Base-by-base conservation (phyloP, 2,888 invertebrate genomes). In the Acanthosepion esculentum region DNA sequence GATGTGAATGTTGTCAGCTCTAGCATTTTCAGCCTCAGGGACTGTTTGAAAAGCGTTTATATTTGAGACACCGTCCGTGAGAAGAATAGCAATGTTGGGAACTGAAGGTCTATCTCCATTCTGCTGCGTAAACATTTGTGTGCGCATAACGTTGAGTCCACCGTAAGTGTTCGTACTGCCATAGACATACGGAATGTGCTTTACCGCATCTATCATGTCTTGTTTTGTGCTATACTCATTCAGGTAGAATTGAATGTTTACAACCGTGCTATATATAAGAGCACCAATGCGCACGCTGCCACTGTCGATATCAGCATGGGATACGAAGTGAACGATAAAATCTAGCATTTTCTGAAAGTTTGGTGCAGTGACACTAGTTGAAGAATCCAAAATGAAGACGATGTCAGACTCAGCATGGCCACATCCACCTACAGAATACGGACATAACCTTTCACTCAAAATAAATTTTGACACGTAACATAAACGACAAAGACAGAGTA, bases 51-150 rank as follows among this genome's bases (percentile, higher is more conserved):
- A 95, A 0, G 96, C 95, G 95, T 97, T 96, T 91, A 97, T 96
- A 94, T 97, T 97, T 48, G 97, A 97, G 50, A 96, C 96, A 94
- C 97, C 97, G 94, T 97, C 97, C n/a, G 97, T 97, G 93, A 97
- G 94, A n/a, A 97, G 95, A 91, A 97, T 96, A 59, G 95, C 96
- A n/a, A 96, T 95, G 95, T 97, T 97, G 12, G 95, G 95, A 8
- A 96, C 96, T 78, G 95, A 95, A 4, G 96, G 95, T 23, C 97
- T 95, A 95, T 97, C 97, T 50, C 97, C 97, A 94, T 96, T 96
- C 92, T 48, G 29, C 92, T 92, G 92, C 50, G 92, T 48, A 7
- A 92, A 92, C 48, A 92, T 92, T 92, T 92, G 41, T 6, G 50
- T 92, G 92, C 48, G 92, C 48, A 48, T 48, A 92, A 29, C 33